Evolutionary conservation across 2,113 vertebrate species (phyloP), one percentile per base, ranked within the genome.

Genomic region (Carettochelys insculpta): DNA sequence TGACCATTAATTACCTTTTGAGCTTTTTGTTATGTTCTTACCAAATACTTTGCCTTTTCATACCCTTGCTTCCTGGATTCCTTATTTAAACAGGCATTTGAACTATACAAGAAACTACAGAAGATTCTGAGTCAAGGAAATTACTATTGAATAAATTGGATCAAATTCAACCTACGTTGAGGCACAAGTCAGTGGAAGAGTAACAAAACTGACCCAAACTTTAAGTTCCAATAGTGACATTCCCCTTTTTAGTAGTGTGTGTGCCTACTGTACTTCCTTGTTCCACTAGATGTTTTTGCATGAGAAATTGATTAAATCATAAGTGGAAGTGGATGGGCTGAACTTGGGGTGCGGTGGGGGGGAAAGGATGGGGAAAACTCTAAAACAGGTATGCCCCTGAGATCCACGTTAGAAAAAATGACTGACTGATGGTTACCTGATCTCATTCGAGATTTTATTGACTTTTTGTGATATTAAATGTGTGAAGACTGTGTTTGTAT

Each of bases 221-320:
- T 54, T 82, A 22, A 56, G 14, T 47, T 89, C n/a, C 29, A 17
- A 12, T 80, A 77, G 25, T 12, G 45, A 90, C 41, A 54, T 84
- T 79, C 22, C 43, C 14, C 77, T 65, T n/a, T 34, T 8, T 61
- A 1, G 7, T 1, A 0, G 53, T 6, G 53, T 77, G 82, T 11
- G 2, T 6, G 9, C 8, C n/a, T 77, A 47, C 90, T 92, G 88
- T 77, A 51, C 86, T 89, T 80, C 81, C 61, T 38, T 93, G 56
- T 86, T 6, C 95, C 95, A 65, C 95, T 96, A 97, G 95, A 90
- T 96, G 95, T 43, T 97, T 94, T 94, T 96, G 0, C 95, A 6
- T 48, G 94, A 94, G 92, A 94, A 92, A 96, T 88, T 80, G 96
- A 85, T 93, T 51, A 5, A 6, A 81, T 83, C 82, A 91, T 86